Evolutionary conservation across 2,888 invertebrate genomes (phyloP).

Genomic region (Phalangium opilio): DNA sequence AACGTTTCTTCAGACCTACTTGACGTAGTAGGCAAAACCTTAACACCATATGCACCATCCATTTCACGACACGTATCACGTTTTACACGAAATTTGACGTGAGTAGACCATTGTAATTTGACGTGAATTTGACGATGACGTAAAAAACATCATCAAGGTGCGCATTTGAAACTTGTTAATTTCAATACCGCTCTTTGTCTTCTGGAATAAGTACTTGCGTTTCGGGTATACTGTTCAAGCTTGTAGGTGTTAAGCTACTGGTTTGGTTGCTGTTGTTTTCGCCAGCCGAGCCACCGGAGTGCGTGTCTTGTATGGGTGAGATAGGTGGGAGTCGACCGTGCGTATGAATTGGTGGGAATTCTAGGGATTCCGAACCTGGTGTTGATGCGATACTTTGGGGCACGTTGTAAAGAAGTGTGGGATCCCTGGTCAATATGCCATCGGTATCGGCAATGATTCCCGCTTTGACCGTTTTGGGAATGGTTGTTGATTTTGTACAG

Average conservation of each 20-base stretch:
- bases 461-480: background rate
- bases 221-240: constrained; percentile 17
- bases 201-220: constrained; percentile 15
- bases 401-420: constrained; percentile 7
- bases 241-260: constrained; percentile 12
- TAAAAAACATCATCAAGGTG: no score
- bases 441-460: background rate
- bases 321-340: no score
- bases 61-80: no score
- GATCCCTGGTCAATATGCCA: background rate
- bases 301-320: background rate
- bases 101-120: no score
- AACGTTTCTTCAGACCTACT: no score
- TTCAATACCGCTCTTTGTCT: constrained; percentile 6
- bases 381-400: constrained; percentile 11
- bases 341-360: constrained; percentile 3
- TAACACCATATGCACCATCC: no score
- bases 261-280: constrained; percentile 7
- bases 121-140: no score
- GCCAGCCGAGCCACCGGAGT: background rate
- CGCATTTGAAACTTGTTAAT: no score
- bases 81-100: no score
- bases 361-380: constrained; percentile 12
- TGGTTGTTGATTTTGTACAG: background rate
- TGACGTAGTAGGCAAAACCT: no score